Percentiles rank a stretch among this genome's conserved stretches.
phyloP scores from a whole-genome alignment of 2,888 invertebrate genomes.

The Cotesia congregata region DNA sequence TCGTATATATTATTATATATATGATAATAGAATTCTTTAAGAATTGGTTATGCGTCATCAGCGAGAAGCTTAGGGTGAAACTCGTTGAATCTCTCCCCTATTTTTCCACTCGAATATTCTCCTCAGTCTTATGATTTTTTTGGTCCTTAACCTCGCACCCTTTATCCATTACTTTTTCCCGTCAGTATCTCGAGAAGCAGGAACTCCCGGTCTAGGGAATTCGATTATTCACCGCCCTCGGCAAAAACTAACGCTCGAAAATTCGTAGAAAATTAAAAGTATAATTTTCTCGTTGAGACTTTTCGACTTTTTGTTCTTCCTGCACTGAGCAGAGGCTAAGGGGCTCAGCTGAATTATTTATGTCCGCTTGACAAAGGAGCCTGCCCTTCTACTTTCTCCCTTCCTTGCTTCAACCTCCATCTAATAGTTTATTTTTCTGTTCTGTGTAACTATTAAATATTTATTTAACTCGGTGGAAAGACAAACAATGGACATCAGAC shows the following conservation, averaged over 20 bases:
- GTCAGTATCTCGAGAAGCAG: not conserved
- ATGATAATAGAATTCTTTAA: not conserved
- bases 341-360: not conserved
- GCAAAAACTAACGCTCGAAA: not conserved
- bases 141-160: not conserved
- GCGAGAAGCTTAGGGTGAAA: not conserved
- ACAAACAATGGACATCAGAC: not conserved
- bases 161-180: not conserved
- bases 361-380: not conserved
- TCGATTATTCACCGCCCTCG: slow-evolving; percentile 5
- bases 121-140: not conserved
- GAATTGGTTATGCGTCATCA: slow-evolving; percentile 14
- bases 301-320: not conserved
- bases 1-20: slow-evolving; percentile 15
- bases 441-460: not conserved
- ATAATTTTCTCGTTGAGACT: slow-evolving; percentile 7
- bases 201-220: not conserved
- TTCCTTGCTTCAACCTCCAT: not conserved
- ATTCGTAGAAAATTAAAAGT: slow-evolving; percentile 11
- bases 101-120: slow-evolving; percentile 3
- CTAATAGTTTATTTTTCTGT: not conserved
- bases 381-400: too few relatives aligned
- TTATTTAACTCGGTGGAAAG: not conserved
- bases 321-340: not conserved
- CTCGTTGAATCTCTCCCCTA: slow-evolving; percentile 2